Percentiles rank a stretch among this genome's conserved stretches.
These are phyloP conservation scores for Stegostoma tigrinum DNA, from an alignment of 2,113 vertebrate species.

Conservation along the genomic window DNA sequence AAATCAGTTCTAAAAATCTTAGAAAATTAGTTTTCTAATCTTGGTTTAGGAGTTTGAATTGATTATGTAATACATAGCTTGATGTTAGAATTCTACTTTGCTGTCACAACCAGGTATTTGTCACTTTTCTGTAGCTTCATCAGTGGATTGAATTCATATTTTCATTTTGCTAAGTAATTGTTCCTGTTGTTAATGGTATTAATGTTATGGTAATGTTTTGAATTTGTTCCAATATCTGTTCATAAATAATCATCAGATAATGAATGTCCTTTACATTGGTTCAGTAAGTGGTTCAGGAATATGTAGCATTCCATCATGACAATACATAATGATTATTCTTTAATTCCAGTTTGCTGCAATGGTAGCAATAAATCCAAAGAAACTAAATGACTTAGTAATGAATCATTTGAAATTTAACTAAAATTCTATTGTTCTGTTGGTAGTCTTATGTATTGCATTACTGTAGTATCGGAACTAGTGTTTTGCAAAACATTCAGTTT, in stretches of 20 bases:
- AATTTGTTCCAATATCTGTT: neutral
- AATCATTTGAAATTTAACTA: neutral
- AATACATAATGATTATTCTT: neutral
- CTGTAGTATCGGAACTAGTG: neutral
- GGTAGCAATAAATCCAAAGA: neutral
- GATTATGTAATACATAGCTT: neutral
- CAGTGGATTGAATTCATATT: neutral
- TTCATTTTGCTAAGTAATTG: neutral
- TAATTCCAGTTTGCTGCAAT: neutral
- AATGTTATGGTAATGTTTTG: neutral
- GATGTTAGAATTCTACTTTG: neutral
- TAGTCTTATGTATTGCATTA: neutral
- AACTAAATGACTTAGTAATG: neutral
- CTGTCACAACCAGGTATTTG: neutral
- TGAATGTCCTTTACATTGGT: neutral
- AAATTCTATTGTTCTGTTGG: neutral
- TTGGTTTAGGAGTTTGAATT: neutral
- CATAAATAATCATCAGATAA: neutral
- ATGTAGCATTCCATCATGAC: neutral
- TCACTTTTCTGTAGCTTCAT: neutral
- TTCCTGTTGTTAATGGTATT: neutral
- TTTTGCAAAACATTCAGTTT: neutral
- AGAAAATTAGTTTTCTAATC: neutral
- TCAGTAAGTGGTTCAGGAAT: neutral
- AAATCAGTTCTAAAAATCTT: too few relatives aligned